Percentiles rank a stretch among this genome's conserved stretches.
These are phyloP conservation scores for Chlorocebus sabaeus DNA, from an alignment of 2,113 vertebrate species.

Conservation along the genomic window DNA sequence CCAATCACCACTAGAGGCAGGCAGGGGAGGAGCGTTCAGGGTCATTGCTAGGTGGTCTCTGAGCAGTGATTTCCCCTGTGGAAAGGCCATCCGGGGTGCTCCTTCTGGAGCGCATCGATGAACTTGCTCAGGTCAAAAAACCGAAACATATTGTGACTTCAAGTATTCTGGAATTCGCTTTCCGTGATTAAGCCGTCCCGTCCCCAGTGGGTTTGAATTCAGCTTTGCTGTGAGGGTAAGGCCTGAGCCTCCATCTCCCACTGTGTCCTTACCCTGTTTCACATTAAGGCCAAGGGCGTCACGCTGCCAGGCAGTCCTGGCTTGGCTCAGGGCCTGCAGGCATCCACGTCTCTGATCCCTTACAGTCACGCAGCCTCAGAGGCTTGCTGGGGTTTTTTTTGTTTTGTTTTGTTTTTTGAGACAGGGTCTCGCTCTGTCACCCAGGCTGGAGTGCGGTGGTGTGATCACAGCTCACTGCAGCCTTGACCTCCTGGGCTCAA, in stretches of 20 bases:
- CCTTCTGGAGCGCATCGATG: too few relatives aligned
- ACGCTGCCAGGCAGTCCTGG: background rate
- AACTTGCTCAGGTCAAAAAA: too few relatives aligned
- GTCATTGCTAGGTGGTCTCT: background rate
- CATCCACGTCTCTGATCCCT: too few relatives aligned
- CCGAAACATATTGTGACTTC: background rate
- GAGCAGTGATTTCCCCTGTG: background rate
- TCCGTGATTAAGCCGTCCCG: background rate
- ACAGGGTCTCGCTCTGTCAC: too few relatives aligned
- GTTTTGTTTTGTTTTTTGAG: too few relatives aligned
- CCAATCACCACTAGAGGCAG: background rate
- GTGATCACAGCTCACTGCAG: too few relatives aligned
- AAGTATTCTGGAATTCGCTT: background rate
- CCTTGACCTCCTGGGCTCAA: too few relatives aligned
- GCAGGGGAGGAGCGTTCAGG: background rate
- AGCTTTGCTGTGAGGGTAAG: background rate
- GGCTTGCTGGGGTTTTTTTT: too few relatives aligned
- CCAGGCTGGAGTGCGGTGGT: too few relatives aligned
- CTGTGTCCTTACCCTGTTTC: background rate
- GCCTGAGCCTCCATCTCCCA: too few relatives aligned
- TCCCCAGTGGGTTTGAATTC: background rate
- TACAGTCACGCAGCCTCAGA: too few relatives aligned
- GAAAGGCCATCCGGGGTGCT: background rate
- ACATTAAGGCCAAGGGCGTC: background rate
- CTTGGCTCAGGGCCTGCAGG: background rate